Conservation (phyloP, 2,888 invertebrate species). For the Tethea ocularis region DNA sequence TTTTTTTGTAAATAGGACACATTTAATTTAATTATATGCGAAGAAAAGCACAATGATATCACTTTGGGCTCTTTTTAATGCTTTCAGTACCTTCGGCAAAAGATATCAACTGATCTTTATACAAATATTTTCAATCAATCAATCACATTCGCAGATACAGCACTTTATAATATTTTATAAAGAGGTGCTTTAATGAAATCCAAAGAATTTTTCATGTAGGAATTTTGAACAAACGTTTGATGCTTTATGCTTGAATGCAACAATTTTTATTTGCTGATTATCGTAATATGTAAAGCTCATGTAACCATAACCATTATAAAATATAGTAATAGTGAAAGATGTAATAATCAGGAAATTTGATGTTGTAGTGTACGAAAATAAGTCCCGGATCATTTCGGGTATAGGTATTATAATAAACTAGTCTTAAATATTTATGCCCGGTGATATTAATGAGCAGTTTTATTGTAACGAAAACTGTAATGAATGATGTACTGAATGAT, state of each 20-base stretch:
- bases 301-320: constrained; percentile 57
- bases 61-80: no score
- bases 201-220: constrained; percentile 59
- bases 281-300: constrained; percentile 38
- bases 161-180: constrained; percentile 1
- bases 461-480: constrained; percentile 38
- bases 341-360: constrained; percentile 60
- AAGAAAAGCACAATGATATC: no score
- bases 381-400: constrained; percentile 58
- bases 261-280: constrained; percentile 42
- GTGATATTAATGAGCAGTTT: constrained; percentile 40
- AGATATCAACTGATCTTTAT: constrained; percentile 14
- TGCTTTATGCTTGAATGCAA: constrained; percentile 51
- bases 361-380: constrained; percentile 64
- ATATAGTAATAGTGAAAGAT: constrained; percentile 56
- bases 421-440: constrained; percentile 57
- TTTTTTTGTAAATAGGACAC: not conserved
- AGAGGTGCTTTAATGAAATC: constrained; percentile 39
- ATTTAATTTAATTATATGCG: not conserved
- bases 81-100: constrained; percentile 1
- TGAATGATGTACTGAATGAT: constrained; percentile 39
- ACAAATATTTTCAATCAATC: constrained; percentile 8
- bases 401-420: constrained; percentile 68
- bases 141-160: not conserved
- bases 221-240: constrained; percentile 76